Conservation (phyloP, 64 coral and sea anemone genomes). For the Porites lutea region DNA sequence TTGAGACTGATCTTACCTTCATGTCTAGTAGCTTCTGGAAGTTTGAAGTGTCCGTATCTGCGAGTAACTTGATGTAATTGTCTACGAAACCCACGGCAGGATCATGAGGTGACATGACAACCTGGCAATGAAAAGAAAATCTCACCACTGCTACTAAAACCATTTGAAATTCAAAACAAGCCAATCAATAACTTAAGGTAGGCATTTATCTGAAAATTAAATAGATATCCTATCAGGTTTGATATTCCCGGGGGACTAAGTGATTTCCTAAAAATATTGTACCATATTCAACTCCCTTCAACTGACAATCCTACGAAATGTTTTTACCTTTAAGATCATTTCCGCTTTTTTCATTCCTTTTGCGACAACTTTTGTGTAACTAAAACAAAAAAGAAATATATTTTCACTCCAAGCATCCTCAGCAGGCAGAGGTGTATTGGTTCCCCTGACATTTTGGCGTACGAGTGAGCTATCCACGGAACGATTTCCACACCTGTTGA, state of each 20-base stretch:
- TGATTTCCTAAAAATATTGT: no score
- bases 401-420: background rate
- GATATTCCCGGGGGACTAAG: no score
- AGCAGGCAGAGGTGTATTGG: no score
- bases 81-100: constrained; percentile 97
- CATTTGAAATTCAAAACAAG: background rate
- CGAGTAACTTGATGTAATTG: constrained; percentile 96
- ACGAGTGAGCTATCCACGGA: no score
- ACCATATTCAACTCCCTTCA: no score
- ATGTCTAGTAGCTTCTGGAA: constrained; percentile 99
- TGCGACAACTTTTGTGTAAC: constrained; percentile 96
- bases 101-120: constrained; percentile 98
- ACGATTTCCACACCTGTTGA: no score
- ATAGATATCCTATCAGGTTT: no score
- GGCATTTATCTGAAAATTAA: no score
- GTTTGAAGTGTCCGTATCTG: constrained; percentile 96
- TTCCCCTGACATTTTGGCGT: no score
- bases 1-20: constrained; percentile 65
- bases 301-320: background rate
- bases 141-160: background rate
- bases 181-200: no score
- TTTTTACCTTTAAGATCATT: constrained; percentile 98
- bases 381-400: constrained; percentile 43
- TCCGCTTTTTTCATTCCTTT: constrained; percentile 99
- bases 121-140: constrained; percentile 46